phyloP scores from a whole-genome alignment of 2,888 invertebrate species.

The Limnephilus auricula region DNA sequence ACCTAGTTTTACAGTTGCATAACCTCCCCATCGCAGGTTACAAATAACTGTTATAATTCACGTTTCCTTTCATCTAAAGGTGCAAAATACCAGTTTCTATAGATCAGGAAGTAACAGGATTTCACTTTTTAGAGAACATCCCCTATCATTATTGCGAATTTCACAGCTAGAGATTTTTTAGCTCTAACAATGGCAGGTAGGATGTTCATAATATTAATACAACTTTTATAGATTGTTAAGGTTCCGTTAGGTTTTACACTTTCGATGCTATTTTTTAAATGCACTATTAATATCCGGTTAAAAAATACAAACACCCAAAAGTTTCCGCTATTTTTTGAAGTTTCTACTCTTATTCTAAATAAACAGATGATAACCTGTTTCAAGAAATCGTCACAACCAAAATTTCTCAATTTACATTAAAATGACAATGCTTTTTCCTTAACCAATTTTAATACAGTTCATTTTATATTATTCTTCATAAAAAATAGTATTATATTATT shows the following conservation, averaged over 20 bases:
- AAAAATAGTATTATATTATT: not conserved
- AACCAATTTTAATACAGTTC: not conserved
- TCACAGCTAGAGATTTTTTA: conserved; percentile 33
- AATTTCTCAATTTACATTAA: not conserved
- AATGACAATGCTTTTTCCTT: not conserved
- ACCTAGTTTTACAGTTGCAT: not conserved
- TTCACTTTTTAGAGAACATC: conserved; percentile 55
- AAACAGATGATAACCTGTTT: no score
- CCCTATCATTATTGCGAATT: conserved; percentile 8
- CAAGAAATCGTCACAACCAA: not conserved
- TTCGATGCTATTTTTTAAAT: not conserved
- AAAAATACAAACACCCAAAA: not conserved
- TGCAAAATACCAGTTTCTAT: not conserved
- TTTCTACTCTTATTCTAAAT: not conserved
- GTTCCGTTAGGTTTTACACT: conserved; percentile 28
- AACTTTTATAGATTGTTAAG: not conserved
- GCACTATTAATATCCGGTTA: not conserved
- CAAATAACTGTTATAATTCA: not conserved
- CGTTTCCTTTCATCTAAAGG: not conserved
- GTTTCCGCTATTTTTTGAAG: not conserved
- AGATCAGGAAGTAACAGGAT: conserved; percentile 55
- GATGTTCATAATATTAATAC: conserved; percentile 1
- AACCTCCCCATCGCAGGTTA: not conserved
- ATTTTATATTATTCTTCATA: not conserved
- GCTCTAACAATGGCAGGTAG: conserved; percentile 1